Percentiles rank a stretch among this genome's conserved stretches.
phyloP scores from a whole-genome alignment of 2,888 invertebrate genomes.

The Desoria tigrina region DNA sequence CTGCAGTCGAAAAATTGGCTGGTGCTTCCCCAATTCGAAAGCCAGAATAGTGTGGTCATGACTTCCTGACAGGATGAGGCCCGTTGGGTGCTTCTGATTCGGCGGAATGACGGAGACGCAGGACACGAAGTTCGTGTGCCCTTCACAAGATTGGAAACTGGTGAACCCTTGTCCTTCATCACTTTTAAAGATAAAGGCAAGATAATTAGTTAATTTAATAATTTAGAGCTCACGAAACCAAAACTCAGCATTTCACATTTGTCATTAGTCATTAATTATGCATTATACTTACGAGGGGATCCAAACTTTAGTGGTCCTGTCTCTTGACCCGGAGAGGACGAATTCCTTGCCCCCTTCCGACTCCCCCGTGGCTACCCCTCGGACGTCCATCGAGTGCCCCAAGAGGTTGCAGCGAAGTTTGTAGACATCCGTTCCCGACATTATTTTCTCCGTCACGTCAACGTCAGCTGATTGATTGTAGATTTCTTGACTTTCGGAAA shows the following conservation, averaged over 20 bases:
- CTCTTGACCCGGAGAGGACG: constrained; percentile 84
- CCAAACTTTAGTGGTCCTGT: constrained; percentile 85
- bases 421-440: constrained; percentile 63
- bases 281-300: constrained; percentile 62
- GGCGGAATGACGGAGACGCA: constrained; percentile 76
- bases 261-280: neutral
- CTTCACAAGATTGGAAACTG: constrained; percentile 69
- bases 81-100: constrained; percentile 69
- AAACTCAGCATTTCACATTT: neutral
- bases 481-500: too few species aligned
- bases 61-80: constrained; percentile 82
- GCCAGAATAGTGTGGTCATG: constrained; percentile 82
- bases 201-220: constrained; percentile 7
- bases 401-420: constrained; percentile 75
- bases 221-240: neutral
- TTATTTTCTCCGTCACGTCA: too few species aligned
- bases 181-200: constrained; percentile 22
- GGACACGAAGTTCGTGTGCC: constrained; percentile 83
- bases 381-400: constrained; percentile 84
- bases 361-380: constrained; percentile 66
- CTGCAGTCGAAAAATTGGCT: constrained; percentile 69
- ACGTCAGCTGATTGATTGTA: too few species aligned
- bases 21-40: constrained; percentile 70
- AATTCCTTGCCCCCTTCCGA: constrained; percentile 63
- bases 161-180: constrained; percentile 34